phyloP scores from a whole-genome alignment of 2,888 invertebrate genomes.

The Mystacides longicornis region DNA sequence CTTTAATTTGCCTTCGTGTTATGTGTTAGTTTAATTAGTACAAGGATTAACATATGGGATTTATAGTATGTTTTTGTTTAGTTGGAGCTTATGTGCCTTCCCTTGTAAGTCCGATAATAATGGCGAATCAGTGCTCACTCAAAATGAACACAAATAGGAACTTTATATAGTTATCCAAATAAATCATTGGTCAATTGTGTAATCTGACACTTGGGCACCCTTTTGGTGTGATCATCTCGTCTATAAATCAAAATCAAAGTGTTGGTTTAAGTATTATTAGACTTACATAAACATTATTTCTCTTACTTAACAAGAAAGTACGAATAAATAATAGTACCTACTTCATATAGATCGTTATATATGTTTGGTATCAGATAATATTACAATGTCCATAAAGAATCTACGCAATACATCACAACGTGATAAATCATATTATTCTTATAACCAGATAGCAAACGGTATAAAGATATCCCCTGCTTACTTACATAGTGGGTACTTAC shows the following conservation, averaged over 20 bases:
- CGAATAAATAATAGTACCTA: neutral
- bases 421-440: constrained; percentile 23
- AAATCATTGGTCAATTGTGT: too few species aligned
- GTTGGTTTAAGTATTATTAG: neutral
- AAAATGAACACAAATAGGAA: too few species aligned
- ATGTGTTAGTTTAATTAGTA: too few species aligned
- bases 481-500: neutral
- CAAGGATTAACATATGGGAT: too few species aligned
- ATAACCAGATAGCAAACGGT: constrained; percentile 15
- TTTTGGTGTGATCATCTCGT: neutral
- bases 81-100: too few species aligned
- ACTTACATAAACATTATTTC: neutral
- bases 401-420: constrained; percentile 10
- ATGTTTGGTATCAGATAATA: neutral
- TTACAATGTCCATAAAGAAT: constrained; percentile 8
- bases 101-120: too few species aligned
- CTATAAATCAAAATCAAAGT: neutral
- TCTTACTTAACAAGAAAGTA: neutral
- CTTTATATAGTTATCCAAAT: too few species aligned
- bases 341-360: neutral
- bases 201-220: too few species aligned
- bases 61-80: too few species aligned
- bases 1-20: too few species aligned
- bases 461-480: neutral
- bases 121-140: too few species aligned